phyloP scores from a whole-genome alignment of 2,888 invertebrate species.

The Arenicola marina region DNA sequence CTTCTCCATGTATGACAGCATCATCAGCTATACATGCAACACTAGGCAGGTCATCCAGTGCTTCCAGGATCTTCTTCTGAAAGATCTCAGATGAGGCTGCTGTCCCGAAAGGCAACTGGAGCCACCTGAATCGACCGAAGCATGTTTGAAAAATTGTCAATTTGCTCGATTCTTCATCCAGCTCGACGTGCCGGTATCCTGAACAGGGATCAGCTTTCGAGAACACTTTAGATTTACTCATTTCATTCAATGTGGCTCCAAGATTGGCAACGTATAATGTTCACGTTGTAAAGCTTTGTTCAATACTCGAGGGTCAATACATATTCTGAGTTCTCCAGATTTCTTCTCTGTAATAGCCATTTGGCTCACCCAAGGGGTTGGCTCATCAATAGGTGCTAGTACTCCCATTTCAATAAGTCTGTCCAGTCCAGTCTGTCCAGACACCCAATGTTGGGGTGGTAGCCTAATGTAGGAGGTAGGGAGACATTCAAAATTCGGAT shows the following conservation, averaged over 20 bases:
- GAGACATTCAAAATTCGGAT: too few relatives aligned
- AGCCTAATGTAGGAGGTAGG: too few relatives aligned
- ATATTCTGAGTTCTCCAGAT: slow-evolving; percentile 29
- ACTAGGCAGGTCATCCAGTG: slow-evolving; percentile 24
- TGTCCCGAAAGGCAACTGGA: slow-evolving; percentile 28
- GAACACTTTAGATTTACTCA: slow-evolving; percentile 26
- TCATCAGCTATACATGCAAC: slow-evolving; percentile 31
- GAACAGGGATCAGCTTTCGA: slow-evolving; percentile 25
- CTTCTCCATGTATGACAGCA: slow-evolving; percentile 24
- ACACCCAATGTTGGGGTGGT: too few relatives aligned
- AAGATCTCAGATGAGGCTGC: slow-evolving; percentile 30
- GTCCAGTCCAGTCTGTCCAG: too few relatives aligned
- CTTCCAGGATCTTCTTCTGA: slow-evolving; percentile 27
- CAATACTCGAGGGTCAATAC: slow-evolving; percentile 31
- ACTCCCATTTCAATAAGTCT: too few relatives aligned
- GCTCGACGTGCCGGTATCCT: slow-evolving; percentile 30
- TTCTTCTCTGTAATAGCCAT: slow-evolving; percentile 27
- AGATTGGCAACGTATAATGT: slow-evolving; percentile 28
- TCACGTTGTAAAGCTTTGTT: slow-evolving; percentile 29
- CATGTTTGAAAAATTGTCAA: slow-evolving; percentile 28
- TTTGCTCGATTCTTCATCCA: slow-evolving; percentile 28
- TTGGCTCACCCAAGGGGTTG: slow-evolving; percentile 33
- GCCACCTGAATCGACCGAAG: slow-evolving; percentile 31
- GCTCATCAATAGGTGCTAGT: too few relatives aligned
- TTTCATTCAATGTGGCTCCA: slow-evolving; percentile 30